Percentiles rank a stretch among this genome's conserved stretches.
phyloP scores from a whole-genome alignment of 2,113 vertebrate genomes.

The Clarias magur region DNA sequence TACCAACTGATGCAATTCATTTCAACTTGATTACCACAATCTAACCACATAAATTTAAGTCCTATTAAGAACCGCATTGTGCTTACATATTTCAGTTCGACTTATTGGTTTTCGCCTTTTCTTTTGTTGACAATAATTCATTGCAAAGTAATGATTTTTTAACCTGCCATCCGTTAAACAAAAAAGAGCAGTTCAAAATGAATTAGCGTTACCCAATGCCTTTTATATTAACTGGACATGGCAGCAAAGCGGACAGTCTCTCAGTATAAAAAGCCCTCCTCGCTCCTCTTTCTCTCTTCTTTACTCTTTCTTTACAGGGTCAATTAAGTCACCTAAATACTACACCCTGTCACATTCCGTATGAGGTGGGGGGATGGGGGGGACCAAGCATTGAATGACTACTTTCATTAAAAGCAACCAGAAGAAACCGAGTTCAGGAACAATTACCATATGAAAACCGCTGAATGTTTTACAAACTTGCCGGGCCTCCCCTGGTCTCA shows the following conservation, averaged over 20 bases:
- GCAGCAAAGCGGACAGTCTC: slow-evolving; percentile 41
- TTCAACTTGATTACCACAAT: slow-evolving; percentile 8
- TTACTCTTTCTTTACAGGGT: slow-evolving; percentile 44
- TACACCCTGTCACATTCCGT: slow-evolving; percentile 56
- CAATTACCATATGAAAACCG: slow-evolving; percentile 46
- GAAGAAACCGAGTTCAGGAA: slow-evolving; percentile 25
- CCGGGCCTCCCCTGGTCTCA: slow-evolving; percentile 13
- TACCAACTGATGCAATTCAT: not conserved
- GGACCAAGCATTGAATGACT: slow-evolving; percentile 26
- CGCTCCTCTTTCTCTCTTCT: slow-evolving; percentile 46
- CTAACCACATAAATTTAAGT: not conserved
- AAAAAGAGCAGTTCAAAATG: slow-evolving; percentile 30
- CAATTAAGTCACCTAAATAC: slow-evolving; percentile 51
- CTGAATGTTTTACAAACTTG: slow-evolving; percentile 32
- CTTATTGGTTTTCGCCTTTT: not conserved
- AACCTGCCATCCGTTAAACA: slow-evolving; percentile 27
- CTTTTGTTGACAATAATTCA: not conserved
- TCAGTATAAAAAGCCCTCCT: slow-evolving; percentile 36
- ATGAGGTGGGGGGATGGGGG: not conserved
- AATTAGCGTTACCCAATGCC: slow-evolving; percentile 47
- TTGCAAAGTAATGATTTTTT: slow-evolving; percentile 32
- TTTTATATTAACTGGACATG: slow-evolving; percentile 47
- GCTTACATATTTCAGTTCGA: not conserved
- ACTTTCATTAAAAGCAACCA: slow-evolving; percentile 41
- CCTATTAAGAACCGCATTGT: slow-evolving; percentile 3